Evolutionary conservation across 2,888 invertebrate genomes (phyloP).

Genomic region (Thumatha senex): DNA sequence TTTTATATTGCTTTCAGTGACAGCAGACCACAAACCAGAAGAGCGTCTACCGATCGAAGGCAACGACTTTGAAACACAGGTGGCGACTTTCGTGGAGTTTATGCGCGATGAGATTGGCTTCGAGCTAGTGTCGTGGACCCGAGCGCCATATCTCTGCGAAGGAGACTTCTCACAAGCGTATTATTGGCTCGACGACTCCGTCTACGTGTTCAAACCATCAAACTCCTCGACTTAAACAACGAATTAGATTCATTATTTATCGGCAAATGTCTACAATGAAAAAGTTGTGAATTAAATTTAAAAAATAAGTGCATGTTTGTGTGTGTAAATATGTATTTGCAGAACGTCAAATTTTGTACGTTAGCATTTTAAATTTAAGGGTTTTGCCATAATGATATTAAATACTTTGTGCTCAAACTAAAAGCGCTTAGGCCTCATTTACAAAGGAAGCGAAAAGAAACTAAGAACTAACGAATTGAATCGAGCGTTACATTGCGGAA

Average conservation of each 20-base stretch:
- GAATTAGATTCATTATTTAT: neutral
- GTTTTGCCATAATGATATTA: conserved; percentile 19
- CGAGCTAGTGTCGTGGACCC: conserved; percentile 91
- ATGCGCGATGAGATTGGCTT: conserved; percentile 88
- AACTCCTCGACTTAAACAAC: conserved; percentile 5
- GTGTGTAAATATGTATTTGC: neutral
- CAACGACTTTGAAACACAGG: conserved; percentile 90
- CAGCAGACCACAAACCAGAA: conserved; percentile 87
- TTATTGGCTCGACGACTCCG: conserved; percentile 95
- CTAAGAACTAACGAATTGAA: too few species aligned
- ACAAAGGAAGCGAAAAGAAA: too few species aligned
- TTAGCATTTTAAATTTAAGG: conserved; percentile 7
- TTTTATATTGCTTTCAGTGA: conserved; percentile 63
- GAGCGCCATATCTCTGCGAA: conserved; percentile 98
- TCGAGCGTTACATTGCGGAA: too few species aligned
- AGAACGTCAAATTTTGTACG: conserved; percentile 11
- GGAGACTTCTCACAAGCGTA: conserved; percentile 96
- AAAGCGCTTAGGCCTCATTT: too few species aligned
- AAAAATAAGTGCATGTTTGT: conserved; percentile 8
- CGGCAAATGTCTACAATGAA: neutral
- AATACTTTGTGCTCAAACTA: conserved; percentile 22
- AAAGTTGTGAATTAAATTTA: conserved; percentile 15
- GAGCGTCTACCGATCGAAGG: conserved; percentile 88
- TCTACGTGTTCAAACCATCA: conserved; percentile 78
- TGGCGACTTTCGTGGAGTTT: conserved; percentile 86